These are phyloP conservation scores for Phengaris alcon DNA, from an alignment of 2,888 invertebrate species.

Conservation along the genomic window DNA sequence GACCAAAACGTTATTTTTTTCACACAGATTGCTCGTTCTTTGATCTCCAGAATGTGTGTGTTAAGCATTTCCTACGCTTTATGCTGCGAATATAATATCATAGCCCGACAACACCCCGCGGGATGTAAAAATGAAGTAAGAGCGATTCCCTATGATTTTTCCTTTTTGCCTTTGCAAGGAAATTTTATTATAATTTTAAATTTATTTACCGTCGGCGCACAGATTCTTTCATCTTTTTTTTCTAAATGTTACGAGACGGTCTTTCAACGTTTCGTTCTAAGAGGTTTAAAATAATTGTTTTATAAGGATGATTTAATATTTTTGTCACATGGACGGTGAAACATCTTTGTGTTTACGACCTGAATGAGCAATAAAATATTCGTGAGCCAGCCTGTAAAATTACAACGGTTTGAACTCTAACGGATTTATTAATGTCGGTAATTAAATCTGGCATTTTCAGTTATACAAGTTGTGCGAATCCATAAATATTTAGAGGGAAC, in stretches of 20 bases:
- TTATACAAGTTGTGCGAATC: slow-evolving; percentile 17
- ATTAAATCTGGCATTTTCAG: slow-evolving; percentile 9
- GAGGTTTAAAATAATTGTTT: slow-evolving; percentile 18
- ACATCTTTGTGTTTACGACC: neutral
- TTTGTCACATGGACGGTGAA: neutral
- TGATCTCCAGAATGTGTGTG: slow-evolving; percentile 76
- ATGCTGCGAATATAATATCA: slow-evolving; percentile 64
- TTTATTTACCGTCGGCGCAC: slow-evolving; percentile 22
- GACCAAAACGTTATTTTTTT: slow-evolving; percentile 76
- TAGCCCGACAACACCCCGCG: slow-evolving; percentile 64
- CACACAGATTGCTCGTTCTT: slow-evolving; percentile 77
- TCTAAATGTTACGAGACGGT: neutral
- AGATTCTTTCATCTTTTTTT: slow-evolving; percentile 19
- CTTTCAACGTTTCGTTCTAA: slow-evolving; percentile 4
- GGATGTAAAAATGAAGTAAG: slow-evolving; percentile 68
- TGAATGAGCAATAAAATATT: slow-evolving; percentile 4
- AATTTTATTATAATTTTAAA: slow-evolving; percentile 27
- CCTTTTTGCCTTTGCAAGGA: slow-evolving; percentile 31
- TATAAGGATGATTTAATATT: slow-evolving; percentile 19
- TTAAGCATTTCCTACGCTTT: slow-evolving; percentile 76
- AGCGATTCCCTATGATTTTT: slow-evolving; percentile 59
- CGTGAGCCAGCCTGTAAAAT: neutral
- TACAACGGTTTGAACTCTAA: neutral
- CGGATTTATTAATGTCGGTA: slow-evolving; percentile 3
- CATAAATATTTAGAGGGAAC: slow-evolving; percentile 14